These are phyloP conservation scores for Psittacula echo DNA, from an alignment of 2,797 vertebrate genomes.

Conservation along the genomic window DNA sequence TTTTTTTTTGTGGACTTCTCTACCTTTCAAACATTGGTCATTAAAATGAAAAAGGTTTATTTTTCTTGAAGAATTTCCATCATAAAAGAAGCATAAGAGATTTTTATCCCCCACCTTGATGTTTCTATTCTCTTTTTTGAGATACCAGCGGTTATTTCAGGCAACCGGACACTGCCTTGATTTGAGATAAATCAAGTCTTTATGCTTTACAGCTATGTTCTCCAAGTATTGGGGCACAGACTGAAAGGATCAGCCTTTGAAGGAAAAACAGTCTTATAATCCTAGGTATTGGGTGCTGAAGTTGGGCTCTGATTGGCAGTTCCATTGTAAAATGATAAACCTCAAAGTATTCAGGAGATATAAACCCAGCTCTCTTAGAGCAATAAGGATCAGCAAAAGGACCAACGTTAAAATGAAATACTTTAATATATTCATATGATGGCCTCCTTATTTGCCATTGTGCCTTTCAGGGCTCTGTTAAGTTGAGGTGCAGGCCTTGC, in stretches of 20 bases:
- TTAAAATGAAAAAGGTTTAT: neutral
- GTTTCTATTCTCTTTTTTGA: neutral
- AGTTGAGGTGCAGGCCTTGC: neutral
- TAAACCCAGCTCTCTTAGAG: neutral
- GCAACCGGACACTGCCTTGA: neutral
- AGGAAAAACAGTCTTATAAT: neutral
- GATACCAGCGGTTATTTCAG: neutral
- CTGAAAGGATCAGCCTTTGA: neutral
- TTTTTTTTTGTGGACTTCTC: neutral
- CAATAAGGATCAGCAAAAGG: neutral
- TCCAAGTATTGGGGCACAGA: neutral
- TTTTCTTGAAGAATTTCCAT: conserved; percentile 6
- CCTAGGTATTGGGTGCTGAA: neutral
- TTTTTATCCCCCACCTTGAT: neutral
- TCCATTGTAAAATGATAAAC: neutral
- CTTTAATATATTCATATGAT: neutral
- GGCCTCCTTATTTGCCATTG: neutral
- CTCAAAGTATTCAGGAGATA: neutral
- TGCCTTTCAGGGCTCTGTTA: neutral
- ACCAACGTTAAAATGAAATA: neutral
- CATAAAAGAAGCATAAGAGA: neutral
- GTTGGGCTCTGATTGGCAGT: neutral
- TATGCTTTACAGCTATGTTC: neutral
- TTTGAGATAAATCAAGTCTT: neutral
- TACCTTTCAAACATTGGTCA: neutral